Evolutionary conservation across 2,113 vertebrate species (phyloP), one percentile per base, ranked within the genome.

Genomic region (Nycticebus coucang): DNA sequence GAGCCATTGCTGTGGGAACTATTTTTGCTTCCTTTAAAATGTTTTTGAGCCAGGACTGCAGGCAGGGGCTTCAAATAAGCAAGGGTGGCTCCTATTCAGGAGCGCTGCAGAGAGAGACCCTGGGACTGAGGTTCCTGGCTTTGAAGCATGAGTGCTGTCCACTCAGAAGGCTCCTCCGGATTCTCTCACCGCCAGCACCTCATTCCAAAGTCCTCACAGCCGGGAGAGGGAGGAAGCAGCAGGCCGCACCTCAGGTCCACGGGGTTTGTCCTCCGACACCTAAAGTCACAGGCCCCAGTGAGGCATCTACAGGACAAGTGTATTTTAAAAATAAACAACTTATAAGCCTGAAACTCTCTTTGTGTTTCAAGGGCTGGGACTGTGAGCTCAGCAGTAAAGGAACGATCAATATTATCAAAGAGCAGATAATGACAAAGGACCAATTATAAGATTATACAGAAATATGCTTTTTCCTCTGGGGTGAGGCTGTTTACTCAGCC

Each of bases 151-250:
- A 2, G 9, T 9, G 17, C 4, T 22, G 3, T 3, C 14, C 8
- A 30, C 21, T 8, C n/a, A 0, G 1, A 15, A 1, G 5, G 0
- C n/a, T 50, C 12, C 14, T 66, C 1, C 26, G 19, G 26, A 37
- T 0, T 1, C 17, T 64, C 21, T 66, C 21, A 26, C 62, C n/a
- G 7, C 28, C 7, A 26, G 45, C 14, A 13, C 9, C 53, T 72
- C 37, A 22, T 77, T 81, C n/a, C 30, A 41, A 14, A 41, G 1
- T 9, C 2, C 17, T 72, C 1, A 2, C 19, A 26, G 3, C 19
- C 33, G 55, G 21, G 2, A 26, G 15, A 13, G 26, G 14, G 30
- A 82, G 35, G n/a, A 21, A 0, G 1, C 4, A 0, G 1, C 2
- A 33, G 80, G 53, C 8, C 7, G 24, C 14, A 7, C 15, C 0